Evolutionary conservation across 2,797 vertebrate species (phyloP).

Genomic region (Aphelocoma californica): DNA sequence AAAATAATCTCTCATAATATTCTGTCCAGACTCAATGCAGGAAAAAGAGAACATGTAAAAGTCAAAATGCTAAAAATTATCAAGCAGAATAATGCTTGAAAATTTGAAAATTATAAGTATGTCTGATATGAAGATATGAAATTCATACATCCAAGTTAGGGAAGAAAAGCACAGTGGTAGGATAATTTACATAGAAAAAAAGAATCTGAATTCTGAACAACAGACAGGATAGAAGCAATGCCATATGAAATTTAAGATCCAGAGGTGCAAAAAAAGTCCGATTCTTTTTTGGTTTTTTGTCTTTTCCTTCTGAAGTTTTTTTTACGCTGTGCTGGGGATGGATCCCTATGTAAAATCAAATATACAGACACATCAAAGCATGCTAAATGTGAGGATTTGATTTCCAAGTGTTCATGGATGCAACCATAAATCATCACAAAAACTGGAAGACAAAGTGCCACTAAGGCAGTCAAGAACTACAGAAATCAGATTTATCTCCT

Average conservation of each 20-base stretch:
- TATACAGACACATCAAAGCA: not conserved
- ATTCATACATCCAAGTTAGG: not conserved
- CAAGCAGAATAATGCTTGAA: not conserved
- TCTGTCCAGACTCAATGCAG: not conserved
- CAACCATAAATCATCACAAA: not conserved
- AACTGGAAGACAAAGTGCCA: not conserved
- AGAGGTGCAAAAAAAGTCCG: not conserved
- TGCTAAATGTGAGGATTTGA: not conserved
- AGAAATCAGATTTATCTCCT: not conserved
- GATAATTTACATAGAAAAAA: not conserved
- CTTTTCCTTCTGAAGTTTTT: not conserved
- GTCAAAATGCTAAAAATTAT: not conserved
- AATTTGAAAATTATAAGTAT: not conserved
- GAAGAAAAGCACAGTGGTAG: not conserved
- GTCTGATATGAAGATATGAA: not conserved
- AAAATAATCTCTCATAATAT: not conserved
- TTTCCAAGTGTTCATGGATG: not conserved
- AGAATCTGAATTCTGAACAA: not conserved
- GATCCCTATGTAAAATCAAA: not conserved
- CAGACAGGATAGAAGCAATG: not conserved
- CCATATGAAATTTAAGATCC: not conserved
- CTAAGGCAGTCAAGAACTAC: not conserved
- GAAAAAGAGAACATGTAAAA: not conserved
- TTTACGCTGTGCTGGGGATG: not conserved
- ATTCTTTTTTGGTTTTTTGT: not conserved